Base-by-base conservation (phyloP, 2,888 invertebrate genomes). In the Muscina levida region DNA sequence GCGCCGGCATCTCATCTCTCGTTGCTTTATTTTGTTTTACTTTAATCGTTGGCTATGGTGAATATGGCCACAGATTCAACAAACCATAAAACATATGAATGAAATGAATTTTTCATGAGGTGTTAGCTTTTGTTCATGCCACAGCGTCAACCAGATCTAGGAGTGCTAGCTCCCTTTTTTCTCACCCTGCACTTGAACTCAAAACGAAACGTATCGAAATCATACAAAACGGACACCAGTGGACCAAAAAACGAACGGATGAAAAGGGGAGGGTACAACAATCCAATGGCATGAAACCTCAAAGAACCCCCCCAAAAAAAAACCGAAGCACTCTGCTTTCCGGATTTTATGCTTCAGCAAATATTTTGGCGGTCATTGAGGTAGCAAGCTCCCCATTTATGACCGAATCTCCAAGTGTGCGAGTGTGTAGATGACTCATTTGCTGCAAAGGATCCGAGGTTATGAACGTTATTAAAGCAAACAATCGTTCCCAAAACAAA, bases 101-200 rank as follows among this genome's bases (percentile, higher is more conserved):
- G 82, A 84, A 84, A 87, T 88, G 88, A 88, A 88, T 88, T 87
- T 88, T 88, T 88, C 87, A 88, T 88, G 85, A 88, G 88, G 85
- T 88, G 87, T 85, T 88, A 87, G 87, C 87, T 87, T 88, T 88
- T 88, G 88, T 88, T 85, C 87, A 73, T 77, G 81, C 56, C 77
- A 81, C 67, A 75, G 77, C 81, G 77, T 77, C 81, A 80, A 77
- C 71, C 77, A 68, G 73, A 81, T 81, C 71, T 48, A 48, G 74
- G 79, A 67, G 71, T 66, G 67, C 79, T 79, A 73, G 72, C 83
- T 67, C 85, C 85, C 85, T 84, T 53, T 22, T 67, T 82, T 75
- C 67, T 77, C 72, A 5, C 31, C 8, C 74, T 84, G 83, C 83
- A 83, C 83, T 84, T 83, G 78, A 10, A 53, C 22, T 39, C 42